A percentile compares a stretch with the other conserved stretches of the same genome.
phyloP scores from a whole-genome alignment of 2,797 vertebrate genomes.

The Bradypus variegatus region DNA sequence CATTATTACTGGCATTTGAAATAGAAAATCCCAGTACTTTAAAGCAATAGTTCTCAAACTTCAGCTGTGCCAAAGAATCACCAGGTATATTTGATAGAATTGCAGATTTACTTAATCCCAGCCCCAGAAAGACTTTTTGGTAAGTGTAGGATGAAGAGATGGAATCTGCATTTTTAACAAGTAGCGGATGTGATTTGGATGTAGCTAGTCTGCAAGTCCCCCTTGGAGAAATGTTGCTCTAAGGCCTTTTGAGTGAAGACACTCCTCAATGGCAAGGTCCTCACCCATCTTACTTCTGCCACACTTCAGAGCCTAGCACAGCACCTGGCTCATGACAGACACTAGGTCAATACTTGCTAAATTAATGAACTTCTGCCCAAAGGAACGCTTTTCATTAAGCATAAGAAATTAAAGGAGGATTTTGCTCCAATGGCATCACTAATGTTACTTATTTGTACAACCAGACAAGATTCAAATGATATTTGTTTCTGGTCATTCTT shows the following conservation, averaged over 20 bases:
- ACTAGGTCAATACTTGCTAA: background rate
- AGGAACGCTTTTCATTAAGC: background rate
- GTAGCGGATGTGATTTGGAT: background rate
- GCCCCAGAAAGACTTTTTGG: background rate
- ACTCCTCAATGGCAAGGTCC: background rate
- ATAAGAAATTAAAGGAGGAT: background rate
- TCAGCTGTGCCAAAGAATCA: background rate
- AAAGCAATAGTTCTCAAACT: background rate
- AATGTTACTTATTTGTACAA: background rate
- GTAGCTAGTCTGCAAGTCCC: background rate
- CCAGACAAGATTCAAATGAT: background rate
- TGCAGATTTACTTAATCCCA: background rate
- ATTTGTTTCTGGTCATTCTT: constrained; percentile 2
- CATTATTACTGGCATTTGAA: background rate
- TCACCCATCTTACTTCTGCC: background rate
- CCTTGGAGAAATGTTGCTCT: background rate
- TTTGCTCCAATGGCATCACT: background rate
- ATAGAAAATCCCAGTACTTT: background rate
- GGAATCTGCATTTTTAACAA: background rate
- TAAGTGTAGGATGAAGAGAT: background rate
- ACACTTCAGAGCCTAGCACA: background rate
- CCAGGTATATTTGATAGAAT: background rate
- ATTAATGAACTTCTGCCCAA: background rate
- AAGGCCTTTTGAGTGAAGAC: background rate
- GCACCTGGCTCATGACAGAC: background rate